Evolutionary conservation across 2,113 vertebrate species (phyloP), one percentile per base, ranked within the genome.

Genomic region (Typhlomys cinereus): DNA sequence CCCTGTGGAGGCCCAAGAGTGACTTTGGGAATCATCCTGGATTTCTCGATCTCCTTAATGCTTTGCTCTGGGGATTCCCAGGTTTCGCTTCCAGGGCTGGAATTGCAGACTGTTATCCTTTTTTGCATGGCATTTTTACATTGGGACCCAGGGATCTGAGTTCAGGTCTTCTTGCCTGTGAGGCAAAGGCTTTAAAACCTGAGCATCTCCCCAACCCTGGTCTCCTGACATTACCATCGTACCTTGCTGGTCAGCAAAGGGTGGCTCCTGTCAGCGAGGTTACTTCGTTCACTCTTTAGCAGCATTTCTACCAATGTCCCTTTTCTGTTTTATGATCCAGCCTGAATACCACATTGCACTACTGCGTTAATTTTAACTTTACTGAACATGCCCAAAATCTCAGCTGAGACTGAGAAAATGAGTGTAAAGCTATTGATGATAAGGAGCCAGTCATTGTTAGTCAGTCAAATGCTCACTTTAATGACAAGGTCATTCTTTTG

Each of bases 201-300:
- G n/a, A n/a, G n/a, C n/a, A n/a, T n/a, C n/a, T n/a, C n/a, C n/a
- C n/a, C n/a, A n/a, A n/a, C n/a, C n/a, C 29, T 1, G 20, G 62
- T n/a, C 82, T 69, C n/a, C 4, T 67, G 29, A 18, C 11, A 10
- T 29, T 48, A 36, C 18, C 18, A 1, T 64, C 29, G 78, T 36
- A 29, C 2, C 0, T 31, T 29, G 39, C 46, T 12, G 61, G 21
- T 17, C 29, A 21, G 36, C 50, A 2, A 2, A 41, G 76, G 25
- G 5, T 5, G 3, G 0, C 69, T 23, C 12, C 41, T 29, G 0
- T 39, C 48, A 41, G 20, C 39, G 46, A 15, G 64, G n/a, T n/a
- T n/a, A n/a, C 46, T n/a, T 85, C 15, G n/a, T 20, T 74, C 18
- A 34, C 4, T 46, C 71, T 70, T 75, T 25, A 80, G 31, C 41